phyloP scores from a whole-genome alignment of 2,888 invertebrate genomes.

The Lasioglossum vierecki region DNA sequence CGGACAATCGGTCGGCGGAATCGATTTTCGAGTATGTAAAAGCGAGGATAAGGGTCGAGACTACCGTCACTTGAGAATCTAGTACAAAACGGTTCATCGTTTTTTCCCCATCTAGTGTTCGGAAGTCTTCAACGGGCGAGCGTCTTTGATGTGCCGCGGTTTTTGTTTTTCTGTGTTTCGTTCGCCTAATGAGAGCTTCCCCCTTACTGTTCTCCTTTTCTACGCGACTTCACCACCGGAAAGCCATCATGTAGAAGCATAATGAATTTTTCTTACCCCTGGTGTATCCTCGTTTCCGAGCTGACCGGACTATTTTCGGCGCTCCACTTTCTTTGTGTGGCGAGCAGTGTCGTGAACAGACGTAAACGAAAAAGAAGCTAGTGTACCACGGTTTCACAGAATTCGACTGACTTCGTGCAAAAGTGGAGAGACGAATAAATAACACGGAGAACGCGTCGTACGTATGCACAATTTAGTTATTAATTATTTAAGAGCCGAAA shows the following conservation, averaged over 20 bases:
- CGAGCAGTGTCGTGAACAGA: conserved; percentile 14
- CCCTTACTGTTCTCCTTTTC: background rate
- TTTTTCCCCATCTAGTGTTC: background rate
- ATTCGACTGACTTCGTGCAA: background rate
- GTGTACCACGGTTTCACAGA: background rate
- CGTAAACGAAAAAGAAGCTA: background rate
- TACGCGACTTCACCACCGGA: conserved; percentile 26
- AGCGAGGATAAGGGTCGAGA: background rate
- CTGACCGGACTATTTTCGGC: conserved; percentile 60
- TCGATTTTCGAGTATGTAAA: background rate
- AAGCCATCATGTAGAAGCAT: conserved; percentile 45
- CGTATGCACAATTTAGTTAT: too few relatives aligned
- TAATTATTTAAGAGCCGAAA: too few relatives aligned
- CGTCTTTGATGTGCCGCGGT: conserved; percentile 35
- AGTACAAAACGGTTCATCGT: background rate
- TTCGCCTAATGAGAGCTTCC: conserved; percentile 38
- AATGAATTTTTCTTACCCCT: conserved; percentile 61
- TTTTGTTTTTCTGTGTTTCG: conserved; percentile 34
- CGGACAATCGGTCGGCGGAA: background rate
- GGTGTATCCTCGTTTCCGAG: conserved; percentile 38
- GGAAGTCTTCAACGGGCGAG: conserved; percentile 7
- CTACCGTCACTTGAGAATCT: background rate
- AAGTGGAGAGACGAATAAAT: background rate
- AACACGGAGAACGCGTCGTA: background rate
- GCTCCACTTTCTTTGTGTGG: conserved; percentile 63